These are phyloP conservation scores for Nomada lathburiana DNA, from an alignment of 2,888 invertebrate species.

Conservation along the genomic window DNA sequence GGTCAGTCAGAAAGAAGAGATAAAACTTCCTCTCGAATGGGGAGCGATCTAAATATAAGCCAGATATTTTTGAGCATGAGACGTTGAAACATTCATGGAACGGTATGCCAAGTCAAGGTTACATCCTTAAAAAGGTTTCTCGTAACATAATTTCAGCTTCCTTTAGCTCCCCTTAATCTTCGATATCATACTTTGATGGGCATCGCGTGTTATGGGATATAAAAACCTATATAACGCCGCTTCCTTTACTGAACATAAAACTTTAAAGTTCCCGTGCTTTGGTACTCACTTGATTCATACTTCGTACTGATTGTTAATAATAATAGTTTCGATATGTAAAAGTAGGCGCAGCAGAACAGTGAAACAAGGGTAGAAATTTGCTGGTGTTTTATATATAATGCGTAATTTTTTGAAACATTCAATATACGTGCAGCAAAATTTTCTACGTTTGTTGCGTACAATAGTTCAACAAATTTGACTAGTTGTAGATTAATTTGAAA, in stretches of 20 bases:
- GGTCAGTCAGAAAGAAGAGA: constrained; percentile 17
- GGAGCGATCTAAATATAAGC: constrained; percentile 67
- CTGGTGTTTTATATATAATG: no score
- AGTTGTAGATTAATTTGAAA: neutral
- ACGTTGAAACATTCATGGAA: constrained; percentile 30
- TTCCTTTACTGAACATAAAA: neutral
- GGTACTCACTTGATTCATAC: no score
- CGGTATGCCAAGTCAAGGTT: constrained; percentile 51
- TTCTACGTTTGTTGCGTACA: no score
- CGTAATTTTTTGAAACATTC: no score
- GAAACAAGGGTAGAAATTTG: no score
- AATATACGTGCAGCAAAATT: no score
- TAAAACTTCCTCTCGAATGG: constrained; percentile 28
- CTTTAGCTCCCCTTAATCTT: neutral
- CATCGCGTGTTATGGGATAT: neutral
- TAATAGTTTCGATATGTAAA: no score
- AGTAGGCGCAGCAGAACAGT: no score
- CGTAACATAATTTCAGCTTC: neutral
- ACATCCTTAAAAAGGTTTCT: constrained; percentile 40
- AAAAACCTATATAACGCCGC: neutral
- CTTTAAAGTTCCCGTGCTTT: neutral
- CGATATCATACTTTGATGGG: constrained; percentile 12
- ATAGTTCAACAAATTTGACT: no score
- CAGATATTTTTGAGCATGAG: constrained; percentile 42
- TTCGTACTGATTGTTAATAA: no score